Evolutionary conservation across 1,140 invertebrate genomes (phyloP), one percentile per base, ranked within the genome.

Genomic region (Phymastichus coffea): DNA sequence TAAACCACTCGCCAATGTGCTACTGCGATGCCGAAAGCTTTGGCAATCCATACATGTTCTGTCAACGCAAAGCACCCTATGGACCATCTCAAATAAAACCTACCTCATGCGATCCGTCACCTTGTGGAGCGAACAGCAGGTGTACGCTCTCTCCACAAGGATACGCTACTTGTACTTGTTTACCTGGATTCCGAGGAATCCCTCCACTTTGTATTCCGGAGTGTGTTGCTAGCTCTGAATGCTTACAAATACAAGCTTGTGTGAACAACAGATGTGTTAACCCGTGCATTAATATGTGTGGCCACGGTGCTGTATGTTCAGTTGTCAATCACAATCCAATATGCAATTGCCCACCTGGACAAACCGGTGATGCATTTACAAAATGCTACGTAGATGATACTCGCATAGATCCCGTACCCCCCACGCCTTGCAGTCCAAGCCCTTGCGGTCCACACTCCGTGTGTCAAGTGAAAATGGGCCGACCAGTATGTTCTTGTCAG

Each of bases 401-500:
- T 10, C 30, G 44, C 20, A 70, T 77, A 54, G 74, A 78, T 37
- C 65, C 65, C 57, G 67, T 73, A 67, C 73, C 75, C 12, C 70
- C 70, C 63, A 73, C 78, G 14, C 89, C 90, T 20, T 95, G 92
- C 71, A 73, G 83, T 38, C 89, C 90, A 30, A 90, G 89, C 41
- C 90, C 91, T 12, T 94, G 92, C 78, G 92, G 91, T 49, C 86
- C 90, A 12, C 91, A 93, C 77, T 93, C 92, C 0, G 84, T 92
- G 28, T 94, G 92, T 72, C 88, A 90, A 82, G 83, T 92, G 37
- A 88, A 87, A 77, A 85, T 89, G 73, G 85, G 86, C 43, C 82
- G 88, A 71, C 86, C 90, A 10, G 88, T 91, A 0, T 91, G 89
- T 69, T 91, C 88, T 4, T 94, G 90, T 68, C 81, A 85, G 57